Evolutionary conservation across 92 coral and sea anemone species (phyloP).

Genomic region (Umimayanthus chanpuru): DNA sequence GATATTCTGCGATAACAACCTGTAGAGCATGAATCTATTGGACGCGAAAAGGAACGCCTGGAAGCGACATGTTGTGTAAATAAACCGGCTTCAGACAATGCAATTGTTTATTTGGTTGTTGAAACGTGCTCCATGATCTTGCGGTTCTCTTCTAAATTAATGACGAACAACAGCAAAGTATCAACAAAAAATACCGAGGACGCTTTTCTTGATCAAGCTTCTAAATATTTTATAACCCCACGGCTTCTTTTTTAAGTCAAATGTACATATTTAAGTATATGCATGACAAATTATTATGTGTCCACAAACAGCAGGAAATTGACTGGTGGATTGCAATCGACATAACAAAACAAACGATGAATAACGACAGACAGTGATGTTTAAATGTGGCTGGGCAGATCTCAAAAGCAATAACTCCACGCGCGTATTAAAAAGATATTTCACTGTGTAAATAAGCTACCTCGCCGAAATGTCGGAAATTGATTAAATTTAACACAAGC

Average conservation of each 20-base stretch:
- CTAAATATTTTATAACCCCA: slow-evolving; percentile 25
- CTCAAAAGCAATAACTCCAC: slow-evolving; percentile 36
- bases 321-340: slow-evolving; percentile 23
- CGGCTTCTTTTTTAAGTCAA: slow-evolving; percentile 24
- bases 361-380: slow-evolving; percentile 25
- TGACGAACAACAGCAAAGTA: slow-evolving; percentile 14
- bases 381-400: background rate
- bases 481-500: slow-evolving; percentile 40
- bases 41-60: background rate
- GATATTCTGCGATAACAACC: slow-evolving; percentile 19
- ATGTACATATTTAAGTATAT: slow-evolving; percentile 12
- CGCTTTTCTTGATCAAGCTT: slow-evolving; percentile 36
- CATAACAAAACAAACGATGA: slow-evolving; percentile 35
- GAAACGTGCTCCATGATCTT: slow-evolving; percentile 27
- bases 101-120: too few relatives aligned
- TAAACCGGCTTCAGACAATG: slow-evolving; percentile 5
- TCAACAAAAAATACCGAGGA: slow-evolving; percentile 26
- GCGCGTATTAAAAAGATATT: slow-evolving; percentile 16
- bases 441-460: slow-evolving; percentile 27
- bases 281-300: background rate
- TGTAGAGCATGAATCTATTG: background rate
- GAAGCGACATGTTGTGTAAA: slow-evolving; percentile 1
- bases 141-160: slow-evolving; percentile 13
- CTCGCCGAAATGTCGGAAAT: slow-evolving; percentile 31
- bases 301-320: slow-evolving; percentile 28